These are phyloP conservation scores for Meteorus cinctellus DNA, from an alignment of 2,888 invertebrate species.

Conservation along the genomic window DNA sequence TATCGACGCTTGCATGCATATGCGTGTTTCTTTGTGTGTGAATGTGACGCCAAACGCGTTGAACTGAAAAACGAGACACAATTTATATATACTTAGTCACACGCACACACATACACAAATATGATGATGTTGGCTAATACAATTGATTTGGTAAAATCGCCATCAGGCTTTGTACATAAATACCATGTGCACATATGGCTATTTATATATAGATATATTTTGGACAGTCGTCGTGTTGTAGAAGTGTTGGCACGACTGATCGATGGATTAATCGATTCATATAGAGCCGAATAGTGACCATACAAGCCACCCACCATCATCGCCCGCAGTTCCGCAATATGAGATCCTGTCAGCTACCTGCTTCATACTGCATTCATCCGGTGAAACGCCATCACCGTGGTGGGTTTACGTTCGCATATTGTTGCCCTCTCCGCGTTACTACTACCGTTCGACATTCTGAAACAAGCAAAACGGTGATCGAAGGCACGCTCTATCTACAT, in stretches of 20 bases:
- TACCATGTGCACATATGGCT: neutral
- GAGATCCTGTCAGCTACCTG: constrained; percentile 56
- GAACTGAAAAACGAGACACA: constrained; percentile 31
- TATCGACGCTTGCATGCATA: constrained; percentile 11
- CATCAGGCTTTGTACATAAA: neutral
- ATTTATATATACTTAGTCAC: constrained; percentile 20
- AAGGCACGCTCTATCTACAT: constrained; percentile 31
- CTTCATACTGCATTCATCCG: constrained; percentile 54
- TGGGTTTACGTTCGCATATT: constrained; percentile 55
- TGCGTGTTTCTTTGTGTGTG: neutral
- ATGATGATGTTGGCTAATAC: constrained; percentile 39
- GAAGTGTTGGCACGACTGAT: constrained; percentile 22
- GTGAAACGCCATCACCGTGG: constrained; percentile 53
- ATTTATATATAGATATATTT: neutral
- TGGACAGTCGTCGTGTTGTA: neutral
- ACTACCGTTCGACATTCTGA: constrained; percentile 56
- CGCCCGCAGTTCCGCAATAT: constrained; percentile 41
- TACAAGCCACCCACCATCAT: constrained; percentile 24
- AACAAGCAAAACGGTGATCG: constrained; percentile 45
- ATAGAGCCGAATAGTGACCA: constrained; percentile 25
- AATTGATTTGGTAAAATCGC: constrained; percentile 43
- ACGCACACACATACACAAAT: neutral
- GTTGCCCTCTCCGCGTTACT: constrained; percentile 52
- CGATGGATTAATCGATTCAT: constrained; percentile 43
- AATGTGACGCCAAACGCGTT: neutral